phyloP scores from a whole-genome alignment of 2,888 invertebrate species.

The Eupithecia subumbrata region DNA sequence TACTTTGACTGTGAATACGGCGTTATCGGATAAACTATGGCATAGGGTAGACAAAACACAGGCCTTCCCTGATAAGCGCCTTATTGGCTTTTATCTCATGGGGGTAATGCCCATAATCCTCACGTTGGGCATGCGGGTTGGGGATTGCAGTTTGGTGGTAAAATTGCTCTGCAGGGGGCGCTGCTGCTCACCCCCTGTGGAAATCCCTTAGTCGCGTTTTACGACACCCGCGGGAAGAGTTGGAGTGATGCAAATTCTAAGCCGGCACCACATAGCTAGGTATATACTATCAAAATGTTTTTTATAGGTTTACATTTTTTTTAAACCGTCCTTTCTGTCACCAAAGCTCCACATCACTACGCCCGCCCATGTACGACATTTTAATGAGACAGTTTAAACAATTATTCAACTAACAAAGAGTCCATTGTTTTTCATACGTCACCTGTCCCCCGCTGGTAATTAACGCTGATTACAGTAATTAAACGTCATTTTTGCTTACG shows the following conservation, averaged over 20 bases:
- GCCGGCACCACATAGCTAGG: no score
- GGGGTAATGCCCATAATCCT: no score
- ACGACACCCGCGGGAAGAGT: no score
- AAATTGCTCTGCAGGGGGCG: no score
- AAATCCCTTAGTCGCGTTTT: no score
- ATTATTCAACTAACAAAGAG: constrained; percentile 61
- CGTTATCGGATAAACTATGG: not conserved
- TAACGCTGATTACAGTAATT: constrained; percentile 69
- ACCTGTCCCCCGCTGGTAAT: constrained; percentile 64
- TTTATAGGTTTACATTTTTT: not conserved
- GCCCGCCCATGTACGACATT: constrained; percentile 46
- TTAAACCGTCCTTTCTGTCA: constrained; percentile 22
- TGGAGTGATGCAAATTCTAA: no score
- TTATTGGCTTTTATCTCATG: no score
- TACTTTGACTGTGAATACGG: not conserved
- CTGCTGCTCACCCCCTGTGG: no score
- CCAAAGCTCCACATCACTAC: constrained; percentile 16
- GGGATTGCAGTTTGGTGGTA: no score
- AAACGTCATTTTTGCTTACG: constrained; percentile 44
- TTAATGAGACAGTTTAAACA: constrained; percentile 68
- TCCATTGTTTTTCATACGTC: constrained; percentile 66
- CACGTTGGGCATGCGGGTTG: no score
- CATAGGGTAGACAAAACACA: not conserved
- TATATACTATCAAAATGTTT: not conserved
- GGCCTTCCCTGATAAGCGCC: no score